phyloP scores from a whole-genome alignment of 1,140 invertebrate genomes.

The Linepithema humile region DNA sequence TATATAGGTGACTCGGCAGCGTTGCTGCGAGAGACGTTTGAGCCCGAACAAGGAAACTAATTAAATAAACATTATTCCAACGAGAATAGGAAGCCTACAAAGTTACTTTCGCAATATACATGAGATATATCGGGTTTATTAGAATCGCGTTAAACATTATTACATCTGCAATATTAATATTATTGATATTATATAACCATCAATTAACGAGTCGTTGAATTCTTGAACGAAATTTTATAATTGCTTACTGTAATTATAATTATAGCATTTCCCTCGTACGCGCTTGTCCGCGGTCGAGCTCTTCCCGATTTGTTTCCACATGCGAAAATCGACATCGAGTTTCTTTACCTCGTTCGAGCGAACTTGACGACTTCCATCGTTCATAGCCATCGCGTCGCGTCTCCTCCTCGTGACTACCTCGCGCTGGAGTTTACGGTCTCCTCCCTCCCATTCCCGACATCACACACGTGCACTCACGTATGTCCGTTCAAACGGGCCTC shows the following conservation, averaged over 20 bases:
- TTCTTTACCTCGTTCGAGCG: constrained; percentile 53
- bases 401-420: constrained; percentile 63
- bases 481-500: constrained; percentile 59
- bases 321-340: background rate
- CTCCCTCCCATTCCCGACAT: background rate
- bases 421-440: constrained; percentile 66
- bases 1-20: constrained; percentile 77
- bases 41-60: constrained; percentile 55
- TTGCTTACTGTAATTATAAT: background rate
- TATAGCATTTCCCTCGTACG: too few species aligned
- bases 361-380: constrained; percentile 36
- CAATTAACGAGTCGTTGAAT: background rate
- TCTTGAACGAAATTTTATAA: background rate
- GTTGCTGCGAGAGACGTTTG: constrained; percentile 38
- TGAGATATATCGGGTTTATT: background rate
- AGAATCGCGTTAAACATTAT: background rate
- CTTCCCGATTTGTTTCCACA: background rate
- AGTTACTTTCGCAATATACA: background rate
- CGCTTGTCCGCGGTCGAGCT: too few species aligned
- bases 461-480: constrained; percentile 6
- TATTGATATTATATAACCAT: background rate
- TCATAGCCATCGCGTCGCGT: constrained; percentile 60
- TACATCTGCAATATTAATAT: background rate
- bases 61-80: background rate
- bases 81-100: background rate